A percentile compares a stretch with the other conserved stretches of the same genome.
Evolutionary conservation across 2,797 vertebrate genomes (phyloP).

Genomic region (Austrolebias charrua): DNA sequence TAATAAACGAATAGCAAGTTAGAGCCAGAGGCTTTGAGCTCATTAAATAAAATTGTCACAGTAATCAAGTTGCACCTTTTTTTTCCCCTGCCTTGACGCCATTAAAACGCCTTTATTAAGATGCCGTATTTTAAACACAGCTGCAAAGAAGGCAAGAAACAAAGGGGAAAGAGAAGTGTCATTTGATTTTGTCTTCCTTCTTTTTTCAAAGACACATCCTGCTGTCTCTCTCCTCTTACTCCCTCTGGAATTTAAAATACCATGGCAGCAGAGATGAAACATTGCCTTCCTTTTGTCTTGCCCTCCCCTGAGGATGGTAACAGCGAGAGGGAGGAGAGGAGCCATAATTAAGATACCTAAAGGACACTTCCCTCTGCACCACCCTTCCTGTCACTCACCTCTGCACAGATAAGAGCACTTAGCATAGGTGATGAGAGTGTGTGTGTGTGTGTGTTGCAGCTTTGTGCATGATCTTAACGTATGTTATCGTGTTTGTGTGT

Average conservation of each 20-base stretch:
- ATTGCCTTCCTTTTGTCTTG: conserved; percentile 72
- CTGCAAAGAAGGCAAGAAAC: conserved; percentile 41
- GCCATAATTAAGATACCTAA: conserved; percentile 79
- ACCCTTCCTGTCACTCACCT: conserved; percentile 74
- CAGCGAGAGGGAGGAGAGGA: conserved; percentile 72
- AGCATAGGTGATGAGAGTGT: conserved; percentile 33
- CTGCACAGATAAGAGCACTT: conserved; percentile 63
- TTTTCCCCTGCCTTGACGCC: conserved; percentile 49
- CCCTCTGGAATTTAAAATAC: conserved; percentile 73
- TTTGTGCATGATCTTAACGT: background rate
- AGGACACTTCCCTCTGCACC: conserved; percentile 68
- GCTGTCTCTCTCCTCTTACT: conserved; percentile 56
- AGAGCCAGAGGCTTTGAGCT: conserved; percentile 70
- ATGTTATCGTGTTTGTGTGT: background rate
- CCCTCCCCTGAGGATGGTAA: conserved; percentile 71
- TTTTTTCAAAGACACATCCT: conserved; percentile 43
- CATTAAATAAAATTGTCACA: conserved; percentile 75
- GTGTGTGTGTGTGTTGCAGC: background rate
- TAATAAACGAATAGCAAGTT: conserved; percentile 62
- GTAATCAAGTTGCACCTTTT: conserved; percentile 69
- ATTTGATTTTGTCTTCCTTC: conserved; percentile 52
- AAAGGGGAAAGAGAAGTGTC: conserved; percentile 30
- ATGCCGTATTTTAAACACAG: conserved; percentile 65
- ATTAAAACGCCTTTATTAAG: conserved; percentile 67
- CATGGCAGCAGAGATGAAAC: conserved; percentile 75